Conservation (phyloP, 2,888 invertebrate genomes). For the Sturmia bella region DNA sequence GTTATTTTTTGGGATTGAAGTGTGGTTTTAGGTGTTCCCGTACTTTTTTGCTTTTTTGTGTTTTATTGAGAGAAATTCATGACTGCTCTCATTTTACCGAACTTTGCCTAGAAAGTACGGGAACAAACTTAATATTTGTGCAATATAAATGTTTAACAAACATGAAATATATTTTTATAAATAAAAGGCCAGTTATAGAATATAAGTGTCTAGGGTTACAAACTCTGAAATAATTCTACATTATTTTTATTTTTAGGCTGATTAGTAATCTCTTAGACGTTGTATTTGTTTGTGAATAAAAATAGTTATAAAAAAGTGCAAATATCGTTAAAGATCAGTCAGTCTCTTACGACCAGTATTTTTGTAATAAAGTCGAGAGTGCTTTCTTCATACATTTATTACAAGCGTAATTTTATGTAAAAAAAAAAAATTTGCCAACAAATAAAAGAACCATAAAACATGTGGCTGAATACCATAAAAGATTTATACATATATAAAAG, state of each 20-base stretch:
- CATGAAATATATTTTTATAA: too few relatives aligned
- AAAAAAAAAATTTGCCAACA: background rate
- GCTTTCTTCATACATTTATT: too few relatives aligned
- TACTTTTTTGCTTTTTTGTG: too few relatives aligned
- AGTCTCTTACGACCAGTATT: background rate
- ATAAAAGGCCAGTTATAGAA: too few relatives aligned
- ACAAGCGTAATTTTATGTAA: too few relatives aligned
- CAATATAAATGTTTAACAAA: too few relatives aligned
- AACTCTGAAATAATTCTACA: background rate
- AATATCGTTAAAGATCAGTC: conserved; percentile 18
- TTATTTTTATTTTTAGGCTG: conserved; percentile 21
- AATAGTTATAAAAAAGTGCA: background rate
- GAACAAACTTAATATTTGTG: too few relatives aligned
- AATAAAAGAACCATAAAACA: background rate
- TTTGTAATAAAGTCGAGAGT: background rate
- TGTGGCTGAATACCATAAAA: background rate
- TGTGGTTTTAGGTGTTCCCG: too few relatives aligned
- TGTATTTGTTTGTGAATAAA: background rate
- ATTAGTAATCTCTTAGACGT: conserved; percentile 22
- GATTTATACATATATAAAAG: conserved; percentile 23
- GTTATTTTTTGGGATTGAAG: too few relatives aligned
- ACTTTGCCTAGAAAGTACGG: too few relatives aligned
- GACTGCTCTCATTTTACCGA: too few relatives aligned
- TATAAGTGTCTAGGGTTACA: background rate
- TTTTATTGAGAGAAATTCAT: too few relatives aligned